Evolutionary conservation across 2,113 vertebrate species (phyloP).

Genomic region (Suricata suricatta): DNA sequence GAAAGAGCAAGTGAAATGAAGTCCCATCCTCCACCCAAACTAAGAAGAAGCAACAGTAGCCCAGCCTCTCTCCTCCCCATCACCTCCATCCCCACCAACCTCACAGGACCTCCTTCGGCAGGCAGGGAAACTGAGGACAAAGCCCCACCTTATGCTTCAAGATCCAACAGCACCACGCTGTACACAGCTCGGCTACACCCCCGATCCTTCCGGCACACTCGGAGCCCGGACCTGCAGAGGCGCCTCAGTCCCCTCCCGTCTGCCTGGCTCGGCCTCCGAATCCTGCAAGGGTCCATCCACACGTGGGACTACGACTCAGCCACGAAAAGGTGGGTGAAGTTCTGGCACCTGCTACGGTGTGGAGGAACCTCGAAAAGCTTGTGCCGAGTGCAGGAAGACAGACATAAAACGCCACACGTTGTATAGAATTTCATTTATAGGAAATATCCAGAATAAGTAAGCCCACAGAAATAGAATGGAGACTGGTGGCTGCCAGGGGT

Average conservation of each 20-base stretch:
- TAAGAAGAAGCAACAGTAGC: not conserved
- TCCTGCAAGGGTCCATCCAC: not conserved
- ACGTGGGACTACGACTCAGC: not conserved
- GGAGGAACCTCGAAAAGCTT: not conserved
- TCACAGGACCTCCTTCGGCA: not conserved
- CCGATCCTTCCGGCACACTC: not conserved
- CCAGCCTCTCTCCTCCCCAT: not conserved
- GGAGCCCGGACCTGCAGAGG: not conserved
- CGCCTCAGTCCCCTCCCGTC: not conserved
- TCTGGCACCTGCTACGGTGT: not conserved
- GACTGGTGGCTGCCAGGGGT: not conserved
- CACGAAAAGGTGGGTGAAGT: not conserved
- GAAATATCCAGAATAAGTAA: not conserved
- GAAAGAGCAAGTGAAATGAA: not conserved
- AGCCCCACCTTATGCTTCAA: not conserved
- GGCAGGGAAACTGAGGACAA: conserved; percentile 45
- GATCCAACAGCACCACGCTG: not conserved
- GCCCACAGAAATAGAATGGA: not conserved
- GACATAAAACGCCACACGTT: not conserved
- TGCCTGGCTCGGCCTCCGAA: not conserved
- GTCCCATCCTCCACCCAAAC: not conserved
- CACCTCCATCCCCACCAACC: not conserved
- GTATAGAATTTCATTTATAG: not conserved
- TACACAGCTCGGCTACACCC: not conserved
- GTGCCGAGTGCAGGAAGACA: not conserved